Evolutionary conservation across 2,888 invertebrate species (phyloP).

Genomic region (Eristalis tenax): DNA sequence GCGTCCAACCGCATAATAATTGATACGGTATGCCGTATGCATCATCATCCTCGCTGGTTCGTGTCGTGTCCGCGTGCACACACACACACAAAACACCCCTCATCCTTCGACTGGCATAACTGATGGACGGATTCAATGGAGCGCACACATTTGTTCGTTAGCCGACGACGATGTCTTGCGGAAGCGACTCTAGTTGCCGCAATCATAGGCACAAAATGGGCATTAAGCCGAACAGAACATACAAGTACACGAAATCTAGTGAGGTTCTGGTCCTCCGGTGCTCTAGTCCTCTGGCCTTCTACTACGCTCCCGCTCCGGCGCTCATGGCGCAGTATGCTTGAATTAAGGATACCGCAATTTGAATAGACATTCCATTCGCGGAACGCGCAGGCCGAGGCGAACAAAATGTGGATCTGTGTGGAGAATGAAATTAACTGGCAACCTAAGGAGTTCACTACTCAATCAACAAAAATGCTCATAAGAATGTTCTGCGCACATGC

Average conservation of each 20-base stretch:
- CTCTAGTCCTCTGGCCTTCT: constrained; percentile 33
- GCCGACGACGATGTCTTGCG: constrained; percentile 38
- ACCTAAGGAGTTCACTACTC: constrained; percentile 55
- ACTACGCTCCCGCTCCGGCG: constrained; percentile 52
- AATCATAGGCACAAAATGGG: constrained; percentile 63
- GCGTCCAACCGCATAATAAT: constrained; percentile 63
- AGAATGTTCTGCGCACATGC: constrained; percentile 52
- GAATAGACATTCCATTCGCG: constrained; percentile 65
- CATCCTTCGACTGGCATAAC: not conserved
- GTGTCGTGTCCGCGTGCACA: constrained; percentile 22
- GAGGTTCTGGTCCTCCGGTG: constrained; percentile 31
- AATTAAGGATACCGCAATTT: constrained; percentile 67
- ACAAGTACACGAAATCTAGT: constrained; percentile 31
- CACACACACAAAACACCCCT: constrained; percentile 3
- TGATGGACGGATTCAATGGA: constrained; percentile 46
- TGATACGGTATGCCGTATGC: constrained; percentile 70
- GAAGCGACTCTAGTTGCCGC: constrained; percentile 60
- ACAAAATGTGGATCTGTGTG: constrained; percentile 21
- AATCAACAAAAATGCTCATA: constrained; percentile 65
- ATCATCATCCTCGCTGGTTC: constrained; percentile 56
- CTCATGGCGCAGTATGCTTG: no score
- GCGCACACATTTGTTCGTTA: constrained; percentile 65
- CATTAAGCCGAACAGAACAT: constrained; percentile 54
- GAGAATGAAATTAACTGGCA: constrained; percentile 63
- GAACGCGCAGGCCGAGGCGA: constrained; percentile 6